Percentiles rank a stretch among this genome's conserved stretches.
These are phyloP conservation scores for Apamea epomidion DNA, from an alignment of 2,888 invertebrate species.

Conservation along the genomic window DNA sequence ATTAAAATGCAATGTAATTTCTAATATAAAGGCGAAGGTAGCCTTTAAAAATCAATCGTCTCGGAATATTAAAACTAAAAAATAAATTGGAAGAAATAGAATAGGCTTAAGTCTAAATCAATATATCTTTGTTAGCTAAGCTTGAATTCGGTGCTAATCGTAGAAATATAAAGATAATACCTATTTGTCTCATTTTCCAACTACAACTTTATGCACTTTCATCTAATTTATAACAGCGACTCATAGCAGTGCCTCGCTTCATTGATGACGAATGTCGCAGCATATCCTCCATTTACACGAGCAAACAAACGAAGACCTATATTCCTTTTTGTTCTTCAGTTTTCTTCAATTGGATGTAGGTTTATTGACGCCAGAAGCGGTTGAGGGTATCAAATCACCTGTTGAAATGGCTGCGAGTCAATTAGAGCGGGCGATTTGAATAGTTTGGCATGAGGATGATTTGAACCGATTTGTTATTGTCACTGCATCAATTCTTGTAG, in stretches of 20 bases:
- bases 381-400: constrained; percentile 58
- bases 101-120: background rate
- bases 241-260: constrained; percentile 7
- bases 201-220: constrained; percentile 3
- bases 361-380: constrained; percentile 44
- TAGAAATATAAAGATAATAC: background rate
- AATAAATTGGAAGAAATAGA: background rate
- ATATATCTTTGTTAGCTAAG: background rate
- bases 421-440: constrained; percentile 31
- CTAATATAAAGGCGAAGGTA: background rate
- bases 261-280: constrained; percentile 42
- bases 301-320: constrained; percentile 15
- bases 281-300: constrained; percentile 8
- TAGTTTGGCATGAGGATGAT: constrained; percentile 27
- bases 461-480: constrained; percentile 13
- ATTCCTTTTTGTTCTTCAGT: constrained; percentile 28
- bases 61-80: background rate
- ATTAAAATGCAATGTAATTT: background rate
- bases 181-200: background rate
- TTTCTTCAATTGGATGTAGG: constrained; percentile 42
- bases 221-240: constrained; percentile 1
- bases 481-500: background rate
- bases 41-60: background rate
- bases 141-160: background rate
- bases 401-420: constrained; percentile 43